Conservation (phyloP, 2,797 vertebrate genomes). For the Takifugu ocellatus region DNA sequence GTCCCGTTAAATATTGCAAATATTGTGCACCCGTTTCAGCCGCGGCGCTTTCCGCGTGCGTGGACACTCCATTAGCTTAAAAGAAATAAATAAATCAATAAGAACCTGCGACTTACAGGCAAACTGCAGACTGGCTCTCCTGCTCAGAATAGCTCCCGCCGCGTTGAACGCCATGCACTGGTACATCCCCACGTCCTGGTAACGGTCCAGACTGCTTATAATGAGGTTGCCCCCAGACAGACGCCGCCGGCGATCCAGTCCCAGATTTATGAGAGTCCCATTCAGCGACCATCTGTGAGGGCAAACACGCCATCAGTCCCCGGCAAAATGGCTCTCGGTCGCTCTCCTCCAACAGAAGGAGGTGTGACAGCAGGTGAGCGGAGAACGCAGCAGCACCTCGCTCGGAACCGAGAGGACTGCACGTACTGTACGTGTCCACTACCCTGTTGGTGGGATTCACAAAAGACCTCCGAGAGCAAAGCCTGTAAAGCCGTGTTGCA, state of each 20-base stretch:
- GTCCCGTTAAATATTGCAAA: conserved; percentile 50
- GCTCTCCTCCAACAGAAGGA: conserved; percentile 45
- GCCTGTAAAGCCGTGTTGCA: too few species aligned
- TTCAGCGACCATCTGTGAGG: conserved; percentile 86
- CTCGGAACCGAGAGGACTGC: too few species aligned
- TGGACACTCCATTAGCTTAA: conserved; percentile 3
- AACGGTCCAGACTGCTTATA: conserved; percentile 79
- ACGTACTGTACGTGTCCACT: too few species aligned
- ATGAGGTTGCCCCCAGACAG: conserved; percentile 83
- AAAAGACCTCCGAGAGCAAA: too few species aligned
- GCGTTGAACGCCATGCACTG: conserved; percentile 85
- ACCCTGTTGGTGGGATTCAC: too few species aligned
- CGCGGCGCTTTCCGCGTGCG: conserved; percentile 13
- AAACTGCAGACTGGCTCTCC: conserved; percentile 84
- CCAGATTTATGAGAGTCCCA: conserved; percentile 81
- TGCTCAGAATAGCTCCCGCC: conserved; percentile 83
- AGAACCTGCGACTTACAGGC: conserved; percentile 78
- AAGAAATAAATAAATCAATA: conserved; percentile 1
- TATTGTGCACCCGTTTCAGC: background rate
- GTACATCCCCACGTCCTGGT: conserved; percentile 81
- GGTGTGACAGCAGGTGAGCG: conserved; percentile 46
- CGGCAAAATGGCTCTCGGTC: conserved; percentile 46
- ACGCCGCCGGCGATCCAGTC: conserved; percentile 74
- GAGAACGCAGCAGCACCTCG: conserved; percentile 11
- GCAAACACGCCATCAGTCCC: conserved; percentile 73